Percentiles rank a stretch among this genome's conserved stretches.
Evolutionary conservation across 2,113 vertebrate species (phyloP).

Genomic region (Lipophrys pholis): DNA sequence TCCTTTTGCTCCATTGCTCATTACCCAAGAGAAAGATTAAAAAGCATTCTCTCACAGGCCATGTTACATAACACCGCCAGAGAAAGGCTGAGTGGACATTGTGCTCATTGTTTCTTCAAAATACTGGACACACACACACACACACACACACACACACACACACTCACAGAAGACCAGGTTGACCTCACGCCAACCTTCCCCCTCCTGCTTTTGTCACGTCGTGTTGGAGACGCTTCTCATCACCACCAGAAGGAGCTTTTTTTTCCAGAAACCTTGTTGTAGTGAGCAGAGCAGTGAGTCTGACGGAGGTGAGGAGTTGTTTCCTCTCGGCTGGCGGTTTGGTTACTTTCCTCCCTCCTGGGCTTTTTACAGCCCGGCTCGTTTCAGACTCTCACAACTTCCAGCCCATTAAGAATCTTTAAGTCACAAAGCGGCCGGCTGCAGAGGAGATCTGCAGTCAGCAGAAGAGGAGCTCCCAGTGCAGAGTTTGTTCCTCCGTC

Average conservation of each 20-base stretch:
- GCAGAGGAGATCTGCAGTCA: conserved; percentile 30
- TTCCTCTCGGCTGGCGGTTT: conserved; percentile 28
- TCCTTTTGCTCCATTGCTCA: conserved; percentile 69
- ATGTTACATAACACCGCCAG: conserved; percentile 49
- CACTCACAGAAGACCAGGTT: neutral
- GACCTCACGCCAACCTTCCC: conserved; percentile 17
- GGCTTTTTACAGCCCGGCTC: conserved; percentile 31
- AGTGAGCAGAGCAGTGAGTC: neutral
- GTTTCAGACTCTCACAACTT: conserved; percentile 42
- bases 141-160: no score
- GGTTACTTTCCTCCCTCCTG: conserved; percentile 42
- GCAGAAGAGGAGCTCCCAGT: conserved; percentile 36
- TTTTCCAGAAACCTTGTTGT: conserved; percentile 10
- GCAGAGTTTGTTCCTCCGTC: conserved; percentile 30
- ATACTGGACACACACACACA: conserved; percentile 39
- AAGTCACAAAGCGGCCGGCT: conserved; percentile 14
- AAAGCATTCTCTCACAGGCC: conserved; percentile 56
- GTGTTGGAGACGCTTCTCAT: neutral
- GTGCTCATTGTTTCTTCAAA: conserved; percentile 50
- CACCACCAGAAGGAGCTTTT: neutral
- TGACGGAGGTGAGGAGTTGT: conserved; percentile 19
- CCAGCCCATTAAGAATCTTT: conserved; percentile 42
- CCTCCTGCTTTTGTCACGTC: neutral
- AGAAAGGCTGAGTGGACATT: conserved; percentile 38
- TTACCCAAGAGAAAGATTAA: conserved; percentile 69